Conservation (phyloP, 2,797 vertebrate species). For the Bryconaethiops microstoma region DNA sequence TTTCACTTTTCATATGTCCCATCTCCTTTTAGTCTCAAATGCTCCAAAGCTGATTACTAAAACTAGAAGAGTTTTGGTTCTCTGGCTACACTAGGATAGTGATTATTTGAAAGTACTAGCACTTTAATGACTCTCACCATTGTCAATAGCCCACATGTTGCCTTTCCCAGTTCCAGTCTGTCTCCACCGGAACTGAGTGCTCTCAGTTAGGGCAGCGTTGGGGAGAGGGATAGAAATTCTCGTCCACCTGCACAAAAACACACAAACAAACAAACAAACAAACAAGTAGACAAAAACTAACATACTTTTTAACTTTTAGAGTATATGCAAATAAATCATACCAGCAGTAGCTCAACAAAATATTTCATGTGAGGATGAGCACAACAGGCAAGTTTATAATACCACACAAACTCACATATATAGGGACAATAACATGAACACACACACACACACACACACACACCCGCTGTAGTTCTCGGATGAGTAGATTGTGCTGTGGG, state of each 20-base stretch:
- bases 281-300: conserved; percentile 12
- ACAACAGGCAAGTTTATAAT: too few species aligned
- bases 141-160: conserved; percentile 94
- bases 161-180: conserved; percentile 85
- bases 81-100: background rate
- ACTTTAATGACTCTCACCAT: conserved; percentile 64
- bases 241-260: conserved; percentile 81
- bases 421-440: background rate
- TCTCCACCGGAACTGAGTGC: conserved; percentile 93
- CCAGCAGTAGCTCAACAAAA: too few species aligned
- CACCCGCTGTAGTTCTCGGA: conserved; percentile 90
- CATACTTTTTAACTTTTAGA: background rate
- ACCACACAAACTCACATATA: too few species aligned
- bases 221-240: conserved; percentile 94
- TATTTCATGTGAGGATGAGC: too few species aligned
- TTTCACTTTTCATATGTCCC: too few species aligned
- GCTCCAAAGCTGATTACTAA: too few species aligned
- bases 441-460: background rate
- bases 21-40: too few species aligned
- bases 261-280: too few species aligned
- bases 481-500: conserved; percentile 94
- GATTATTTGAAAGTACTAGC: background rate
- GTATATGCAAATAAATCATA: too few species aligned
- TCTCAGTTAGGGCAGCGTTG: conserved; percentile 89
- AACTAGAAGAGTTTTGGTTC: background rate